A percentile compares a stretch with the other conserved stretches of the same genome.
These are phyloP conservation scores for Nibea coibor DNA, from an alignment of 2,113 vertebrate genomes.

Conservation along the genomic window DNA sequence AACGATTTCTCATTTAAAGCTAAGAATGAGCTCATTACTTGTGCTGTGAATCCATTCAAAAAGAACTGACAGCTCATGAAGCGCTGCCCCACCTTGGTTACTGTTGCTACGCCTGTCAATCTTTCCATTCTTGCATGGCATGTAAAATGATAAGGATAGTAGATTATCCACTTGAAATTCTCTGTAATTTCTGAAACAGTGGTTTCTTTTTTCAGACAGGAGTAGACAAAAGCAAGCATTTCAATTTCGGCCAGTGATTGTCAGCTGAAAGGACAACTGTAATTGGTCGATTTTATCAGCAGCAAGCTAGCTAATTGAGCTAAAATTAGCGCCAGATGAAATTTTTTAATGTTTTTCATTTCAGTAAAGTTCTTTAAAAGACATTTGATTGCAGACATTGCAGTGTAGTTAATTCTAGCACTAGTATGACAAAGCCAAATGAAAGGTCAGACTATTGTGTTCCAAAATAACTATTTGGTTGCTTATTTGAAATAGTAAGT, in stretches of 20 bases:
- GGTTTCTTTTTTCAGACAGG: not conserved
- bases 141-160: not conserved
- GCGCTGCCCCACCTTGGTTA: not conserved
- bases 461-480: no score
- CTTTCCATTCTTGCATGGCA: not conserved
- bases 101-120: not conserved
- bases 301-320: not conserved
- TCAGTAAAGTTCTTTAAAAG: no score
- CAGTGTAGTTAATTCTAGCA: no score
- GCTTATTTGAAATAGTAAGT: no score
- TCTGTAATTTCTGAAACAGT: not conserved
- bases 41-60: slow-evolving; percentile 17
- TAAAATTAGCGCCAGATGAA: not conserved
- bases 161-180: not conserved
- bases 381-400: no score
- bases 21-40: slow-evolving; percentile 21
- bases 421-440: no score
- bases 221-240: not conserved
- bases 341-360: not conserved
- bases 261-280: not conserved
- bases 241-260: not conserved
- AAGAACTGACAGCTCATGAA: not conserved
- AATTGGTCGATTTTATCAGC: not conserved
- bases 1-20: slow-evolving; percentile 29
- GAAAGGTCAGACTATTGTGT: no score